Evolutionary conservation across 2,888 invertebrate species (phyloP), one percentile per base, ranked within the genome.

Genomic region (Electrophaes corylata): DNA sequence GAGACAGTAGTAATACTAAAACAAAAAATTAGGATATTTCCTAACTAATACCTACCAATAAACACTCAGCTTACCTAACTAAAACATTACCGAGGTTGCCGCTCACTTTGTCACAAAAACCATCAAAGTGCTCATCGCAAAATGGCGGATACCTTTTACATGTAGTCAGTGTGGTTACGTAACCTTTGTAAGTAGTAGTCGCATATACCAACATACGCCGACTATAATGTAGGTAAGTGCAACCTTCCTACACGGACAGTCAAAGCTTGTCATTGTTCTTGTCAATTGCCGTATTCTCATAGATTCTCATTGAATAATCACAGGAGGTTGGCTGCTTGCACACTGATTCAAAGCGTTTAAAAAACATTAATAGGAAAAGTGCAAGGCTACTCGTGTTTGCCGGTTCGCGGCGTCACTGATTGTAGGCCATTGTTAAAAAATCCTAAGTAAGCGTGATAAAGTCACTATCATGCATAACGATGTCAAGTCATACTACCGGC

Each of bases 81-180:
- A 74, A 78, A 77, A 70, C 71, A 72, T 75, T 71, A 65, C 66
- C 64, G 66, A 72, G 69, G 65, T 64, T 71, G 71, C 83, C 85
- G 80, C 70, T 86, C 84, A 87, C 86, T 84, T 83, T 80, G 72
- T 71, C 73, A 72, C 76, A 82, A 83, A 84, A 86, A 81, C 78
- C 78, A 80, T 79, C 76, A 79, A 78, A 77, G 73, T 75, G 74
- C 71, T 82, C 79, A 79, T 86, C 84, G 68, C 82, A 88, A 88
- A 83, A 88, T 86, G 87, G 86, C 88, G 85, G 83, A 79, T 76
- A 69, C 73, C 71, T 79, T 73, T 77, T 75, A 8, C 43, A 26
- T 41, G 41, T 41, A 43, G 69, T 67, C 72, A 69, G 65, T n/a
- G 62, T 61, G 69, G 71, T 86, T 85, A 80, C 80, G 80, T 82